Evolutionary conservation across 2,888 invertebrate species (phyloP).

Genomic region (Crematogaster levior): DNA sequence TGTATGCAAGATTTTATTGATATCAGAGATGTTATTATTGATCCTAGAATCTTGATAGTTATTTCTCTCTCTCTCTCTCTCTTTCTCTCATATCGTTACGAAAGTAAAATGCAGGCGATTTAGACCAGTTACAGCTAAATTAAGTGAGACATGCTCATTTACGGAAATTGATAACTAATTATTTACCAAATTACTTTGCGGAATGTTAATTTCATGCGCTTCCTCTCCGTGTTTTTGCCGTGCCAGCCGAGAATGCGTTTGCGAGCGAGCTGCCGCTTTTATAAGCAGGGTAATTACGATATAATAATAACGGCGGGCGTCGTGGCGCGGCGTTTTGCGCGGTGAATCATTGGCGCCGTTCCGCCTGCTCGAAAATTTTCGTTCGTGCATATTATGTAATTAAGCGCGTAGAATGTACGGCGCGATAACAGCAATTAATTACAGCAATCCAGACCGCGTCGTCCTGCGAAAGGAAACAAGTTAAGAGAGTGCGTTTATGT

Average conservation of each 20-base stretch:
- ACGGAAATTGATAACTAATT: slow-evolving; percentile 21
- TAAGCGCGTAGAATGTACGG: slow-evolving; percentile 25
- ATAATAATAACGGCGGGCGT: slow-evolving; percentile 33
- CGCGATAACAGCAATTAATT: slow-evolving; percentile 43
- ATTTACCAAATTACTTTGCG: background rate
- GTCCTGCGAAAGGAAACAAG: background rate
- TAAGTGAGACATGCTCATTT: background rate
- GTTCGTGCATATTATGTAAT: slow-evolving; percentile 38
- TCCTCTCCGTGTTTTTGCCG: slow-evolving; percentile 20
- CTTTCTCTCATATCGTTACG: background rate
- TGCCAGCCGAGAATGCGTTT: slow-evolving; percentile 18
- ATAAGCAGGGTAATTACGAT: slow-evolving; percentile 42
- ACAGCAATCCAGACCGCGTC: slow-evolving; percentile 7
- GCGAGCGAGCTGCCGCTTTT: slow-evolving; percentile 28
- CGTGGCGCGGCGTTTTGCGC: slow-evolving; percentile 33
- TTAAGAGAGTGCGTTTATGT: background rate
- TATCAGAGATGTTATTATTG: background rate
- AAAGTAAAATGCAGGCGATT: background rate
- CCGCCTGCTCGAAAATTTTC: slow-evolving; percentile 46
- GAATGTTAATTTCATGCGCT: slow-evolving; percentile 24
- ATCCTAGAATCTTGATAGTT: background rate
- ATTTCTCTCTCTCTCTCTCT: background rate
- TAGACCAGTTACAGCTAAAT: background rate
- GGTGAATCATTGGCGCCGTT: slow-evolving; percentile 48
- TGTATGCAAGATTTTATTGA: background rate